Evolutionary conservation across 2,113 vertebrate species (phyloP), one percentile per base, ranked within the genome.

Genomic region (Eira barbara): DNA sequence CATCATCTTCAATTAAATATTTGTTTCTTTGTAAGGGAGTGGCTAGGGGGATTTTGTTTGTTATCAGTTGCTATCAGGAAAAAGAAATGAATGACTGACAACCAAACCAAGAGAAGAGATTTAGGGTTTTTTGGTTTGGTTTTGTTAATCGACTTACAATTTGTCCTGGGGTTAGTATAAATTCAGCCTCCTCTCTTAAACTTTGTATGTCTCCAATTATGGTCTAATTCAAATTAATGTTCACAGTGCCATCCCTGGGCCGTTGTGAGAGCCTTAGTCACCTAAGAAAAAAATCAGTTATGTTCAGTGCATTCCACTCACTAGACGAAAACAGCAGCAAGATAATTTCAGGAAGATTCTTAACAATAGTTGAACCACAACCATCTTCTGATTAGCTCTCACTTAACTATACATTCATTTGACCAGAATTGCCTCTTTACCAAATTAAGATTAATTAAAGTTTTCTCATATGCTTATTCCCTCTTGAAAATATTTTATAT

Each of bases 261-360:
- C 63, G n/a, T 55, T 81, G 47, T 67, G 34, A 96, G 13, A 85
- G n/a, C 57, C 17, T 82, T 67, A 83, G 67, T 92, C 47, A 74
- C 55, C 84, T 65, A 88, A 84, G 69, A 92, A 91, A 96, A 95
- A 90, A 94, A 52, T 95, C 92, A 95, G 25, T 92, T 91, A 52
- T 79, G 20, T 29, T 88, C 52, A 91, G 57, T 57, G 57, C 81
- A 71, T 69, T 95, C 39, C 49, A 69, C 21, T 87, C 65, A 61
- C 21, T 10, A 74, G 59, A 39, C 5, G 63, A 79, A 45, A 84
- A 65, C 7, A 87, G 81, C 45, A 86, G 34, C 39, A 69, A 55
- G 42, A 27, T 85, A 82, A 84, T 59, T 57, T 91, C 23, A 14
- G 34, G 25, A 94, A 80, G 63, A 78, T 90, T 92, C 61, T 95